Base-by-base conservation (phyloP, 2,113 vertebrate species). In the Herpetotheres cachinnans region DNA sequence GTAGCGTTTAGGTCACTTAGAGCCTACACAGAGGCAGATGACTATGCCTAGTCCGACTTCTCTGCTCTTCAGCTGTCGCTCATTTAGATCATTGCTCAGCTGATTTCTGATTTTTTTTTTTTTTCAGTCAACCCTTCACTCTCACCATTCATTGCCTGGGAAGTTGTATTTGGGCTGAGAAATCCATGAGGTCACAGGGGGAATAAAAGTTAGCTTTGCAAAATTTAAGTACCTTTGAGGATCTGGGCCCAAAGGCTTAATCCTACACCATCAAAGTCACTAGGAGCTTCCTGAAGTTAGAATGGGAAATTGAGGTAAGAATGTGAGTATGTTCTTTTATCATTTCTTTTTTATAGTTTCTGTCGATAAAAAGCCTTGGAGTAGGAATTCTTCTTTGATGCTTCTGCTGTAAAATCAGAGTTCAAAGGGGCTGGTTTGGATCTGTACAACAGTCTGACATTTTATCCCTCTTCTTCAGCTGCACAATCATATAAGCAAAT, bases 401-500 rank as follows among this genome's bases (percentile, higher is more conserved):
- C 59, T 74, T 89, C 63, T 97, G 71, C 82, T 96, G 89, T 94
- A 94, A 93, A 95, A 94, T 94, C 76, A 94, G 67, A 90, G 88
- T 95, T 95, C 90, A 95, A 96, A 96, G 88, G 61, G 70, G 73
- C 44, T 89, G 52, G 56, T 82, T 94, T 80, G 49, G 63, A 77
- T 76, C 59, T 62, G 38, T 66, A 88, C 78, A 89, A 70, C 36
- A 63, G 66, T 63, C 27, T 89, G 95, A 84, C 82, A 90, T 83
- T 95, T 92, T 74, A 88, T 92, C 72, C 72, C 46, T 86, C 84
- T 88, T 87, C 73, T 90, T 95, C 38, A 82, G 80, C 67, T 59
- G 74, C 67, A 92, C 77, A 86, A 61, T 79, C 80, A 67, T 73
- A 63, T 55, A 76, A 84, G 70, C 18, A 96, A 96, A 94, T 70